Conservation (phyloP, 2,797 vertebrate species). For the Scyliorhinus canicula region DNA sequence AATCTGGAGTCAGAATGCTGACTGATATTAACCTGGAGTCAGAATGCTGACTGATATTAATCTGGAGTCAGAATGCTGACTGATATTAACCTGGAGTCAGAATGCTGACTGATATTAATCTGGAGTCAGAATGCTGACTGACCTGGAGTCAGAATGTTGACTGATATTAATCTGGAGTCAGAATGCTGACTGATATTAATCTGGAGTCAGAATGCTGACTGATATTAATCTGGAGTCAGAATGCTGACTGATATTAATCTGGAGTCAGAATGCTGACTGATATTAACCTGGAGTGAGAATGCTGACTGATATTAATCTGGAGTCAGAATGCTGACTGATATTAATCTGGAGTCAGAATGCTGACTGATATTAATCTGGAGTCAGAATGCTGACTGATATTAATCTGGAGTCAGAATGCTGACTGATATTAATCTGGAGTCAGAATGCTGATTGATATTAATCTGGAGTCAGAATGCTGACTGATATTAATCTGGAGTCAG, state of each 20-base stretch:
- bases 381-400: not conserved
- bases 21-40: not conserved
- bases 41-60: not conserved
- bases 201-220: not conserved
- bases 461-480: not conserved
- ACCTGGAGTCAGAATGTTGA: not conserved
- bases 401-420: not conserved
- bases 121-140: not conserved
- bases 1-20: not conserved
- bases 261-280: not conserved
- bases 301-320: not conserved
- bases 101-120: not conserved
- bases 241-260: not conserved
- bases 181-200: not conserved
- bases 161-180: not conserved
- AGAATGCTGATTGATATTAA: not conserved
- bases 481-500: not conserved
- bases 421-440: not conserved
- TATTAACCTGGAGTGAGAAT: not conserved
- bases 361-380: not conserved
- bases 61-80: not conserved
- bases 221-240: not conserved
- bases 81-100: not conserved
- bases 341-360: not conserved
- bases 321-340: not conserved